phyloP scores from a whole-genome alignment of 2,797 vertebrate genomes.

The Acipenser transmontanus region DNA sequence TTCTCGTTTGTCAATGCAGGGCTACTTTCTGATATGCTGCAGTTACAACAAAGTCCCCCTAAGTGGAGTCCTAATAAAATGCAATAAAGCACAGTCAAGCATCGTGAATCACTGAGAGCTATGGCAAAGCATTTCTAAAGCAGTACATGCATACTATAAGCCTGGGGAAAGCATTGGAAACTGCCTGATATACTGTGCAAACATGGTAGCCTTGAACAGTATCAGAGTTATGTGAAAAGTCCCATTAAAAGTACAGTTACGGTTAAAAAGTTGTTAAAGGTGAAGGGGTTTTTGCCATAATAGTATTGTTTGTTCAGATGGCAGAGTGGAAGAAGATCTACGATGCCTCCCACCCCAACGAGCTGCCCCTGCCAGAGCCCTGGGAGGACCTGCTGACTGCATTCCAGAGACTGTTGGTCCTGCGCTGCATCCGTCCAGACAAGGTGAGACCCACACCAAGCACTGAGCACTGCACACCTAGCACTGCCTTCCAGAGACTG shows the following conservation, averaged over 20 bases:
- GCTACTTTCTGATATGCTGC: too few species aligned
- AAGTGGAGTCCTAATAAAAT: too few species aligned
- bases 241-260: not conserved
- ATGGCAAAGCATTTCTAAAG: too few species aligned
- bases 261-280: too few species aligned
- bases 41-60: too few species aligned
- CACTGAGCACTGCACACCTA: not conserved
- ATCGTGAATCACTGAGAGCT: too few species aligned
- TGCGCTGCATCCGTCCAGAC: conserved; percentile 27
- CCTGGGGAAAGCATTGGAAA: conserved; percentile 5
- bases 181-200: not conserved
- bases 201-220: not conserved
- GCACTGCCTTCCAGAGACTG: too few species aligned
- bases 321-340: conserved; percentile 26
- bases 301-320: conserved; percentile 14
- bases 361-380: conserved; percentile 27
- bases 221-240: not conserved
- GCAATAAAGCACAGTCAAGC: too few species aligned
- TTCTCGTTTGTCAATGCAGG: too few species aligned
- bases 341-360: conserved; percentile 31
- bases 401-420: conserved; percentile 30
- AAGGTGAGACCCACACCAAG: conserved; percentile 16
- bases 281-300: too few species aligned
- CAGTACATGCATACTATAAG: too few species aligned
- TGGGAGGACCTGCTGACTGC: conserved; percentile 27